A percentile compares a stretch with the other conserved stretches of the same genome.
phyloP scores from a whole-genome alignment of 2,113 vertebrate genomes.

The Sturnira hondurensis region DNA sequence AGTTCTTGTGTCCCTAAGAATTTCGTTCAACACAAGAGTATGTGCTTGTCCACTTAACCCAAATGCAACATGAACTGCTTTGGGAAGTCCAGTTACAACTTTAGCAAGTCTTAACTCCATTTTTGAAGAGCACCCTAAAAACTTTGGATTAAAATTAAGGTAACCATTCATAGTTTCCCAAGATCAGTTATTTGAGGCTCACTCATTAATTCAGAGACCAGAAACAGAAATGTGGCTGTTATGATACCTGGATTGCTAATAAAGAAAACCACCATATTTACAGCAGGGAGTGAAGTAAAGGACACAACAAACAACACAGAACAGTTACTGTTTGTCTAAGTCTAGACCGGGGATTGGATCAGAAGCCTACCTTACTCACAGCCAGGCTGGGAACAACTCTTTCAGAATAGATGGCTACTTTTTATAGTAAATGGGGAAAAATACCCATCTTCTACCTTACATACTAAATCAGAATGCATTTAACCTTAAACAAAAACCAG shows the following conservation, averaged over 20 bases:
- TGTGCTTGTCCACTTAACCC: not conserved
- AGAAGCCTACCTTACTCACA: not conserved
- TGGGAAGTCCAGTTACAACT: not conserved
- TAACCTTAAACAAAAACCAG: not conserved
- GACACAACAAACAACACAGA: not conserved
- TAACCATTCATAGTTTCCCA: not conserved
- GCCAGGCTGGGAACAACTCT: not conserved
- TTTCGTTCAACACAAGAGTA: not conserved
- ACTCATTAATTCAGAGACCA: not conserved
- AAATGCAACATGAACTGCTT: not conserved
- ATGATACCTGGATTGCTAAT: not conserved
- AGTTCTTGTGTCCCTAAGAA: not conserved
- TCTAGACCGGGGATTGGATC: not conserved
- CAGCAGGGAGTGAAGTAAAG: not conserved
- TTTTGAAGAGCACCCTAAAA: constrained; percentile 7
- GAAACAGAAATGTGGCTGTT: not conserved
- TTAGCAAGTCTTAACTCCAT: not conserved
- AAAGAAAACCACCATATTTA: not conserved
- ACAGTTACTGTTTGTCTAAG: not conserved
- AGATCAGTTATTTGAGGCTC: not conserved
- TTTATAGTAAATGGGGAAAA: not conserved
- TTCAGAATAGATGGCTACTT: not conserved
- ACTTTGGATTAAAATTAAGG: not conserved
- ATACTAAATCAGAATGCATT: not conserved
- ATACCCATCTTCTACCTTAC: not conserved